Conservation (phyloP, 2,888 invertebrate species). For the Tenthredo scrophulariae region DNA sequence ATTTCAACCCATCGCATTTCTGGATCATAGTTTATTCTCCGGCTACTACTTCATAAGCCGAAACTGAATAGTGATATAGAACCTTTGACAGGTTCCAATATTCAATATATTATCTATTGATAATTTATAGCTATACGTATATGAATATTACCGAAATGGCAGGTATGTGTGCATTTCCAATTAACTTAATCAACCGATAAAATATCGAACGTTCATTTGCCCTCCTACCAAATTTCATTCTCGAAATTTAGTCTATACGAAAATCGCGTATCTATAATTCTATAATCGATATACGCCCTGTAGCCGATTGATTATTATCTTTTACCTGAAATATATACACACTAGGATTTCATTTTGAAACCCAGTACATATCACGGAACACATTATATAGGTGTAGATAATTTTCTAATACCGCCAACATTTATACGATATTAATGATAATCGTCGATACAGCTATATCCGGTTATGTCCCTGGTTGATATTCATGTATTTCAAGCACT, state of each 20-base stretch:
- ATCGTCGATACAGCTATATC: neutral
- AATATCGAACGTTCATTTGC: neutral
- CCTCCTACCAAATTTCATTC: neutral
- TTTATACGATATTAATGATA: neutral
- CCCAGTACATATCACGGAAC: neutral
- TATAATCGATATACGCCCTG: no score
- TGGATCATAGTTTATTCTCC: neutral
- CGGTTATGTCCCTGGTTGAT: neutral
- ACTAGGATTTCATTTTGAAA: neutral
- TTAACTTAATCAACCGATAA: constrained; percentile 26
- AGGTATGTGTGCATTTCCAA: constrained; percentile 11
- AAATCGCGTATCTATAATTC: no score
- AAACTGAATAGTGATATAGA: neutral
- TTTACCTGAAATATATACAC: neutral
- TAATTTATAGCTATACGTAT: neutral
- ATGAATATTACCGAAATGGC: neutral
- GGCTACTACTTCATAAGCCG: neutral
- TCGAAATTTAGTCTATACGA: neutral
- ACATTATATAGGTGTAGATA: no score
- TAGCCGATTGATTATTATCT: neutral
- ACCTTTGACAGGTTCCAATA: neutral
- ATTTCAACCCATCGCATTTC: neutral
- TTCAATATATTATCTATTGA: neutral
- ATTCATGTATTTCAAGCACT: neutral
- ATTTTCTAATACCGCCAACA: neutral